phyloP scores from a whole-genome alignment of 2,113 vertebrate species.

The Chloebia gouldiae region DNA sequence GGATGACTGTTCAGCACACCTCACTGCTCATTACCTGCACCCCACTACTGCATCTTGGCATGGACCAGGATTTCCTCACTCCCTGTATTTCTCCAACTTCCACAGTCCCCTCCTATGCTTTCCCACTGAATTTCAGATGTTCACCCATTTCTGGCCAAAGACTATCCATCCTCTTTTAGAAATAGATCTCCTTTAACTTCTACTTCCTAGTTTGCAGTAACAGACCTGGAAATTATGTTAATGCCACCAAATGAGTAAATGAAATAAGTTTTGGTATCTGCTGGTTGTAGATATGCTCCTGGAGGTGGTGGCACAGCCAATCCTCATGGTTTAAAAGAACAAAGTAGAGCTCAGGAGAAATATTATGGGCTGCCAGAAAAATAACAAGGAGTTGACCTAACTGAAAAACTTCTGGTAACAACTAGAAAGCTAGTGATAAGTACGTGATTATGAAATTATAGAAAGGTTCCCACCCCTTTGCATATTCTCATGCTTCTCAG shows the following conservation, averaged over 20 bases:
- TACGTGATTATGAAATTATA: background rate
- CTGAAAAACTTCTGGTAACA: background rate
- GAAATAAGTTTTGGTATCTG: background rate
- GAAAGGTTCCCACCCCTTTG: background rate
- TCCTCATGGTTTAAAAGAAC: background rate
- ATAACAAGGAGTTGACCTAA: background rate
- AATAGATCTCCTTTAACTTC: background rate
- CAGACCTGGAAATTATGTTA: fast-evolving
- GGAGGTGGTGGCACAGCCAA: background rate
- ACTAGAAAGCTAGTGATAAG: background rate
- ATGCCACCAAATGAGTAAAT: background rate
- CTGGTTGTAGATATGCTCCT: background rate
- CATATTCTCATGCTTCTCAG: background rate
- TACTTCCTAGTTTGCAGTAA: background rate
- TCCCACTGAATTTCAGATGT: background rate
- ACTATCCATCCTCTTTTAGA: background rate
- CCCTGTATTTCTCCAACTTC: background rate
- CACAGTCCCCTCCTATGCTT: background rate
- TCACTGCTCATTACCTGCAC: background rate
- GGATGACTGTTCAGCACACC: background rate
- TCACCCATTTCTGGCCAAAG: background rate
- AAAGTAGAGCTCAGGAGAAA: background rate
- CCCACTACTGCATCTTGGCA: background rate
- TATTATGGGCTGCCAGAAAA: background rate
- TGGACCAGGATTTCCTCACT: fast-evolving